Percentiles rank a stretch among this genome's conserved stretches.
These are phyloP conservation scores for Microcebus tavaratra DNA, from an alignment of 2,113 vertebrate genomes.

Conservation along the genomic window DNA sequence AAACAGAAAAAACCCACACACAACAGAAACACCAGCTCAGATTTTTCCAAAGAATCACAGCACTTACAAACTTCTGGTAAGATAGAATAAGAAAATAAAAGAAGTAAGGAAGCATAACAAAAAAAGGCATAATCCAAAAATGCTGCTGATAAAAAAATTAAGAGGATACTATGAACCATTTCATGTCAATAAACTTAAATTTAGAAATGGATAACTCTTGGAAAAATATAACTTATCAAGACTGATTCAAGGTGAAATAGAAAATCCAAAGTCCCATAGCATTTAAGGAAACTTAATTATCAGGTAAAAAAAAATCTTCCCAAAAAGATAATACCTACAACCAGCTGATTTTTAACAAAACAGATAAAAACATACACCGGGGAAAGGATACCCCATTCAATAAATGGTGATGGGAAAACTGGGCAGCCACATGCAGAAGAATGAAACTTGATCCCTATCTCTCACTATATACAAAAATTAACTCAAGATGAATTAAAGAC, in stretches of 20 bases:
- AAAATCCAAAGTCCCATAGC: neutral
- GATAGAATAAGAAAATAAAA: neutral
- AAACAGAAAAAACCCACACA: neutral
- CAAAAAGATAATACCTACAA: neutral
- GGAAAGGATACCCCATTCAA: too few species aligned
- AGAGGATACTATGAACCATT: neutral
- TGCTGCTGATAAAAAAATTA: neutral
- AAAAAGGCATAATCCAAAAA: neutral
- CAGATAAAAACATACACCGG: too few species aligned
- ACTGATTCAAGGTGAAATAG: neutral
- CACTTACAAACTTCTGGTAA: neutral
- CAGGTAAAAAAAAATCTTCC: constrained; percentile 36
- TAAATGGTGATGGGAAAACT: too few species aligned
- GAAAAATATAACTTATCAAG: neutral
- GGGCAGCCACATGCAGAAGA: too few species aligned
- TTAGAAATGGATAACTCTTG: neutral
- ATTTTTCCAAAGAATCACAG: neutral
- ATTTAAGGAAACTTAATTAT: neutral
- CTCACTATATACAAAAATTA: too few species aligned
- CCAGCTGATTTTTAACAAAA: too few species aligned
- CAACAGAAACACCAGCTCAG: neutral
- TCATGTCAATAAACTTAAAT: neutral
- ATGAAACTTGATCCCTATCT: too few species aligned
- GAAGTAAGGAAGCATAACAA: neutral
- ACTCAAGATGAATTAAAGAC: too few species aligned